Conservation (phyloP, 2,888 invertebrate species). For the Bimastos eiseni region DNA sequence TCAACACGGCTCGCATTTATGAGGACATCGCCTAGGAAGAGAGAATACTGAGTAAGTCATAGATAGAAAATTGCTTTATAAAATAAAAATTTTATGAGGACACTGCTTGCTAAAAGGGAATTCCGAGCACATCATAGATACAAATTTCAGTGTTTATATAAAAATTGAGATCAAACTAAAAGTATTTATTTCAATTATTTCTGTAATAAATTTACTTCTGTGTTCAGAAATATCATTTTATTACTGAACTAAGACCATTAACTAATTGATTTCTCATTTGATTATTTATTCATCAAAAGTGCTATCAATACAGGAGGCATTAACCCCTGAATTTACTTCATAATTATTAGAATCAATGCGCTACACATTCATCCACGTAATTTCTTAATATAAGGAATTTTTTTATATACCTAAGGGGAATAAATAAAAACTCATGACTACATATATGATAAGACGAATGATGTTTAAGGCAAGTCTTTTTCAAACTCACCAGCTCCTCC, state of each 20-base stretch:
- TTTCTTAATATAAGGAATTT: no score
- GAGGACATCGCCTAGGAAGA: conserved; percentile 77
- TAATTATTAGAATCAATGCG: no score
- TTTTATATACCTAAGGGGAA: no score
- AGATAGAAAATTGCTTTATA: no score
- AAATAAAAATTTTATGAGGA: conserved; percentile 95
- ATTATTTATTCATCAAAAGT: neutral
- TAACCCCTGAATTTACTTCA: no score
- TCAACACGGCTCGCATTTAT: conserved; percentile 86
- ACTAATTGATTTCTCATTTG: neutral
- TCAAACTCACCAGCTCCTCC: conserved; percentile 71
- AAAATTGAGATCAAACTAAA: neutral
- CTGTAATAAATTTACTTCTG: neutral
- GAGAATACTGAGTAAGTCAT: neutral
- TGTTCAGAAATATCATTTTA: neutral
- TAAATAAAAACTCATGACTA: no score
- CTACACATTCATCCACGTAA: no score
- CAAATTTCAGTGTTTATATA: neutral
- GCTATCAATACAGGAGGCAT: neutral
- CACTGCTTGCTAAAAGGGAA: conserved; percentile 70
- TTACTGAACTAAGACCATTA: neutral
- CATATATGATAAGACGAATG: neutral
- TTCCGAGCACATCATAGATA: neutral
- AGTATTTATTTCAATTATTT: neutral
- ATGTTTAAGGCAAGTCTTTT: neutral